phyloP scores from a whole-genome alignment of 1,140 invertebrate genomes.

The Drosophila kohkoa region DNA sequence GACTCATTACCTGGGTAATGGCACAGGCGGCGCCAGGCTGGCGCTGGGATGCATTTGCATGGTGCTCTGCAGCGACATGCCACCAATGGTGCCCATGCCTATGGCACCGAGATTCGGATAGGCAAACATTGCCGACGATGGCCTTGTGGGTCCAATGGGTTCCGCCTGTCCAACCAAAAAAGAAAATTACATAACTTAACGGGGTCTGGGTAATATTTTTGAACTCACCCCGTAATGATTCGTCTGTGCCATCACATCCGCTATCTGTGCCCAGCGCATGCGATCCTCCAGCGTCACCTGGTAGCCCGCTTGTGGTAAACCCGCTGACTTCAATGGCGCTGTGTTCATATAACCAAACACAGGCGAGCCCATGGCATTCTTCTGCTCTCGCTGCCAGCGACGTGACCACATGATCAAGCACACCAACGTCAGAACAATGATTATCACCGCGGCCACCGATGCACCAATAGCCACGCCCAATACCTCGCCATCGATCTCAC shows the following conservation, averaged over 20 bases:
- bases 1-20: conserved; percentile 87
- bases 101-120: conserved; percentile 88
- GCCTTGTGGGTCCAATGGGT: conserved; percentile 89
- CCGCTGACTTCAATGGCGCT: conserved; percentile 89
- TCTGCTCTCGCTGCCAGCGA: conserved; percentile 94
- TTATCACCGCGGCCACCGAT: conserved; percentile 93
- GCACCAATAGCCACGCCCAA: conserved; percentile 95
- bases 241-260: conserved; percentile 92
- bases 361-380: conserved; percentile 90
- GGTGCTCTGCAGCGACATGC: conserved; percentile 86
- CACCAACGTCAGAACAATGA: conserved; percentile 93
- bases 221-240: conserved; percentile 92
- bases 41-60: conserved; percentile 83
- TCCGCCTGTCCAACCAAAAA: conserved; percentile 86
- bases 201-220: no score
- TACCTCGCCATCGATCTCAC: conserved; percentile 96
- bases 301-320: conserved; percentile 87
- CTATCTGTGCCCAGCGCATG: conserved; percentile 93
- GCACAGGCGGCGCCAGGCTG: conserved; percentile 88
- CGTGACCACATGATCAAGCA: conserved; percentile 97
- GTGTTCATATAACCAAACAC: conserved; percentile 93
- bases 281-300: conserved; percentile 91
- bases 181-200: neutral
- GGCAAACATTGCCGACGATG: conserved; percentile 92
- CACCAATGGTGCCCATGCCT: conserved; percentile 78